phyloP scores from a whole-genome alignment of 2,888 invertebrate species.

The Melieria picta region DNA sequence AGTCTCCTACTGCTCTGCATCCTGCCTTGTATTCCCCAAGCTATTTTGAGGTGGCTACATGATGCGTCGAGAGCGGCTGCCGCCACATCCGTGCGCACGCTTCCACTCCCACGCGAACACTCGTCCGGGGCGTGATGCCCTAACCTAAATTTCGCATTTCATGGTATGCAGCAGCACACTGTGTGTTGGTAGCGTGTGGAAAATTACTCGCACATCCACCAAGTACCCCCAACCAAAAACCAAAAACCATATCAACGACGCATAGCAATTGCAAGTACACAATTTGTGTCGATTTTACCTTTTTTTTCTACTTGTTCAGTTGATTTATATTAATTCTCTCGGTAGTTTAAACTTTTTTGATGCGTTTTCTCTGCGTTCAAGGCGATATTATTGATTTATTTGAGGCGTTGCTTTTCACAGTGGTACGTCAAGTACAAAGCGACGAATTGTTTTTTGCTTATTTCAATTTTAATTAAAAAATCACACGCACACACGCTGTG shows the following conservation, averaged over 20 bases:
- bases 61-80: no score
- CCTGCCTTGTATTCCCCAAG: no score
- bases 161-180: no score
- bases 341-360: background rate
- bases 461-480: background rate
- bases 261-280: background rate
- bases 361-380: background rate
- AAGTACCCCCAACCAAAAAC: background rate
- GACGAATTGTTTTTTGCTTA: background rate
- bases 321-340: background rate
- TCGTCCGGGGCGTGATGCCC: no score
- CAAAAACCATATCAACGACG: background rate
- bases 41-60: no score
- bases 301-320: no score
- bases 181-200: background rate
- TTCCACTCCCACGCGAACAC: no score
- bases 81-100: no score
- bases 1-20: no score
- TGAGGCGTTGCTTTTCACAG: background rate
- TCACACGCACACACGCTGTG: background rate
- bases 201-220: background rate
- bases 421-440: background rate
- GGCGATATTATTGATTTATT: conserved; percentile 3
- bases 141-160: no score
- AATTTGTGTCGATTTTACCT: background rate